A percentile compares a stretch with the other conserved stretches of the same genome.
phyloP scores from a whole-genome alignment of 1,140 invertebrate genomes.

The Trichonephila clavipes region DNA sequence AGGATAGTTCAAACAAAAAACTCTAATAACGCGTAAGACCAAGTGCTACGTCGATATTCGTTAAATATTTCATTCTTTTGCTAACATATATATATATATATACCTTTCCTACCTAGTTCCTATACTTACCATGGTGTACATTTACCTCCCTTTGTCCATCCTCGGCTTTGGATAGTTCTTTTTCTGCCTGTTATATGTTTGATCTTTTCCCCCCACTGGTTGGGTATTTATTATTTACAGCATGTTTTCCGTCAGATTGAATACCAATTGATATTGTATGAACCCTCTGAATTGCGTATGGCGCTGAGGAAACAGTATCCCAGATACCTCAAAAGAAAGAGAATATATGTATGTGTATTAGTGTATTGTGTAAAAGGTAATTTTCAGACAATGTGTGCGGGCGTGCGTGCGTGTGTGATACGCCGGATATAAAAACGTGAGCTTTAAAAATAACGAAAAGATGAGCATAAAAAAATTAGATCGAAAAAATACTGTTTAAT shows the following conservation, averaged over 20 bases:
- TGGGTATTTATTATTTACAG: conserved; percentile 67
- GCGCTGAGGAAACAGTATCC: not conserved
- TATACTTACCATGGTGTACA: not conserved
- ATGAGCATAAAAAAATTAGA: too few species aligned
- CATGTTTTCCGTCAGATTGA: conserved; percentile 67
- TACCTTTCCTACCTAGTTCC: not conserved
- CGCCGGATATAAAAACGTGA: too few species aligned
- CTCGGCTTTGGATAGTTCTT: not conserved
- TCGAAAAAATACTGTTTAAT: too few species aligned
- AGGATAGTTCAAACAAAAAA: conserved; percentile 35
- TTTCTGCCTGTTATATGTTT: conserved; percentile 56
- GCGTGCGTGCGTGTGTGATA: too few species aligned
- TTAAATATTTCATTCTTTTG: conserved; percentile 66
- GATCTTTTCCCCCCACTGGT: conserved; percentile 23
- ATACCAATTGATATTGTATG: conserved; percentile 72
- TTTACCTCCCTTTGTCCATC: not conserved
- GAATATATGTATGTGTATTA: too few species aligned
- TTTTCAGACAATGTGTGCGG: too few species aligned
- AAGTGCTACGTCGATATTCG: conserved; percentile 49
- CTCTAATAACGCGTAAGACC: conserved; percentile 53
- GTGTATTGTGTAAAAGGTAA: too few species aligned
- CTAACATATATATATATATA: not conserved
- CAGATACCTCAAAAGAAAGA: not conserved
- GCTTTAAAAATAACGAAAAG: too few species aligned
- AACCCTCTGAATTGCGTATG: conserved; percentile 49